Percentiles rank a stretch among this genome's conserved stretches.
These are phyloP conservation scores for Dermochelys coriacea DNA, from an alignment of 2,797 vertebrate species.

Conservation along the genomic window DNA sequence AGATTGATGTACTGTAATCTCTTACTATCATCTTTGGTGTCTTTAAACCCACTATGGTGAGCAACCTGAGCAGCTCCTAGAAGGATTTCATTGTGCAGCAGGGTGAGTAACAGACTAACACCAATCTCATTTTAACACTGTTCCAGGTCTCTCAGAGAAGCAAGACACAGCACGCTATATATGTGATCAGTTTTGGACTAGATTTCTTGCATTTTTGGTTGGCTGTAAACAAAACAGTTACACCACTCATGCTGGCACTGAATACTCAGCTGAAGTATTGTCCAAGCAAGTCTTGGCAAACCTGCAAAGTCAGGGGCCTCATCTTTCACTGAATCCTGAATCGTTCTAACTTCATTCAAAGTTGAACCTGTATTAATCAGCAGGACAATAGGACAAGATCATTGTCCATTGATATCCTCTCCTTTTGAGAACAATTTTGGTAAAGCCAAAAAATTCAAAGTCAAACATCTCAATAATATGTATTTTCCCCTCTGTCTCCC, in stretches of 20 bases:
- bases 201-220: background rate
- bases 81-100: background rate
- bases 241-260: background rate
- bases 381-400: background rate
- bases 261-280: background rate
- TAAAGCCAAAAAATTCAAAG: background rate
- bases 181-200: background rate
- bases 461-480: background rate
- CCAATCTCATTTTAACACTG: background rate
- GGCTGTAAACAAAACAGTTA: background rate
- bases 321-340: background rate
- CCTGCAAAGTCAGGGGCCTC: background rate
- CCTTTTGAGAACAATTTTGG: background rate
- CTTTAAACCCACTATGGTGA: background rate
- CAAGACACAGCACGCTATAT: background rate
- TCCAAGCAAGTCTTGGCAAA: background rate
- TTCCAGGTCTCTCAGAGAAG: background rate
- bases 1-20: background rate
- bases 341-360: background rate
- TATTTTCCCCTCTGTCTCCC: background rate
- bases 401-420: background rate
- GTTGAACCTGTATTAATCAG: background rate
- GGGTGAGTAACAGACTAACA: background rate
- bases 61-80: background rate
- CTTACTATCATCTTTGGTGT: background rate